Evolutionary conservation across 2,888 invertebrate genomes (phyloP), one percentile per base, ranked within the genome.

Genomic region (Pteria penguin): DNA sequence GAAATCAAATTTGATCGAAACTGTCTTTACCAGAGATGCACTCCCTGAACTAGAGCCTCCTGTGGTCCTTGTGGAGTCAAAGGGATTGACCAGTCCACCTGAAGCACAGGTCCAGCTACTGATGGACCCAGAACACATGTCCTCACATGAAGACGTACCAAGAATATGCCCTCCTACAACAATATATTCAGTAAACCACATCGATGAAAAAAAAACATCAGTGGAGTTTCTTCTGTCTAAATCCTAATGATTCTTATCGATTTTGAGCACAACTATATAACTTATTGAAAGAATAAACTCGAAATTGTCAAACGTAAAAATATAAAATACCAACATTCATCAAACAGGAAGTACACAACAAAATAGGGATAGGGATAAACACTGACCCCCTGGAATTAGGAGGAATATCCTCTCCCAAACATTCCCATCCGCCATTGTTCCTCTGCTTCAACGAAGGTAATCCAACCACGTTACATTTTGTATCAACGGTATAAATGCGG

Each of bases 31-130:
- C 76, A 87, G 82, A 4, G 78, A 88, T 0, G 85, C 90, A 72
- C 85, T 85, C 0, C 90, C 91, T 2, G 80, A 76, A 62, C 90
- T 91, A 4, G 91, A 91, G 0, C 90, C 91, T 3, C 90, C 90
- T 0, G 87, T 66, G 2, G 79, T 72, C 27, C 83, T 74, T 5
- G 78, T 81, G 1, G 72, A 62, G 71, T 88, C 84, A 22, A 72
- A 61, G 0, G 90, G 90, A 75, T 90, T 90, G 26, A 78, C 71
- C 2, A 89, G 85, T 0, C 87, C 87, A 0, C 89, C 90, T 1
- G 82, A 82, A 11, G 83, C 78, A 36, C 80, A 78, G 4, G 87
- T 87, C 72, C 79, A 85, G 66, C 90, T 89, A 60, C 82, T 84
- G 2, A 86, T 87, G 45, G 11, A 18, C 54, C 84, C 83, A 31